phyloP scores from a whole-genome alignment of 2,888 invertebrate genomes.

The Tenodera sinensis region DNA sequence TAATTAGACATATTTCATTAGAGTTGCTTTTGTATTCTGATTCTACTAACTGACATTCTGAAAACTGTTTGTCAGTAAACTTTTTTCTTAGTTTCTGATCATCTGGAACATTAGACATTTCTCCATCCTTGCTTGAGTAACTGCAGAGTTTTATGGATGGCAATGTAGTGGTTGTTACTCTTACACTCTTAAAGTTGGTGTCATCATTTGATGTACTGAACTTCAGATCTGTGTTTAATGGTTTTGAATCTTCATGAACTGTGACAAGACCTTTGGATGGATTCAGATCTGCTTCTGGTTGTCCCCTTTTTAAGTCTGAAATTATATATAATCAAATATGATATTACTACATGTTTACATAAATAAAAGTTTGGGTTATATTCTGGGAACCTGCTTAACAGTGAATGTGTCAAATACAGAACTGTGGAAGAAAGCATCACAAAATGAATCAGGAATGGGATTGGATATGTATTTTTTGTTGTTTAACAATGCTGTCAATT shows the following conservation, averaged over 20 bases:
- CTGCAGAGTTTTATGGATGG: not conserved
- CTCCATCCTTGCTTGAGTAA: not conserved
- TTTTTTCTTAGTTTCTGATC: not conserved
- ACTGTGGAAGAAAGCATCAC: too few species aligned
- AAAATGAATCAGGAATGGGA: too few species aligned
- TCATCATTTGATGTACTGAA: not conserved
- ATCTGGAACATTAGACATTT: not conserved
- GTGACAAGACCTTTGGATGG: not conserved
- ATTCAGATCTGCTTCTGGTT: not conserved
- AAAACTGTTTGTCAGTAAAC: not conserved
- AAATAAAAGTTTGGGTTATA: too few species aligned
- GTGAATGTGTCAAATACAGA: too few species aligned
- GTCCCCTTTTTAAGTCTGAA: not conserved
- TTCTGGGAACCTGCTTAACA: too few species aligned
- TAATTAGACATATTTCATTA: not conserved
- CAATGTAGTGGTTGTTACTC: not conserved
- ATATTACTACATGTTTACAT: too few species aligned
- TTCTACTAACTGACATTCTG: not conserved
- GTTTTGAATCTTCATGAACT: not conserved
- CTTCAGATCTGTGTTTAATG: not conserved
- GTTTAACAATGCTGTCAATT: too few species aligned
- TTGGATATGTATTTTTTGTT: too few species aligned
- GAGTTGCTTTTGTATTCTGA: not conserved
- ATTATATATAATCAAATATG: not conserved
- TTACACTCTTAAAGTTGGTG: not conserved